Evolutionary conservation across 92 coral and sea anemone species (phyloP).

Genomic region (Epizoanthus illoricatus): DNA sequence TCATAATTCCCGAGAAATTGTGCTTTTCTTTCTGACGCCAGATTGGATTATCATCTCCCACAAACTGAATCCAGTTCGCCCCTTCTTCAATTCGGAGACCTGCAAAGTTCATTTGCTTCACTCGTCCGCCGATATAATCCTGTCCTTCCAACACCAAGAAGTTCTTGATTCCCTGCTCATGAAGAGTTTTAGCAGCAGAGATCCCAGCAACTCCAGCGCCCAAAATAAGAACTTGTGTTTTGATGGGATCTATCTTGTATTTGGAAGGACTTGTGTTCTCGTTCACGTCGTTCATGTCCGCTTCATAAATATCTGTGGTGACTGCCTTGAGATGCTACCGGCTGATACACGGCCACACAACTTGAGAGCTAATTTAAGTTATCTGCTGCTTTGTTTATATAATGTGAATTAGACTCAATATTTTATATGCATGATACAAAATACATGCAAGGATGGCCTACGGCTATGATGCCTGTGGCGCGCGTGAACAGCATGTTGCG

Average conservation of each 20-base stretch:
- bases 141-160: slow-evolving; percentile 86
- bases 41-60: slow-evolving; percentile 35
- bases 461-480: no score
- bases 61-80: slow-evolving; percentile 86
- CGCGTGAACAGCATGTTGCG: no score
- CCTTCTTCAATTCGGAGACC: slow-evolving; percentile 73
- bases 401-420: no score
- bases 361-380: no score
- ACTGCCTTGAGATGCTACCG: no score
- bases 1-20: slow-evolving; percentile 6
- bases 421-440: no score
- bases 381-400: no score
- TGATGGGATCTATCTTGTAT: not conserved
- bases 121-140: slow-evolving; percentile 86
- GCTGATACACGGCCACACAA: no score
- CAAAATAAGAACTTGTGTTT: slow-evolving; percentile 70
- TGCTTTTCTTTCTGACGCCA: slow-evolving; percentile 22
- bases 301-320: no score
- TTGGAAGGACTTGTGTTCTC: no score
- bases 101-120: slow-evolving; percentile 56
- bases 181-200: slow-evolving; percentile 74
- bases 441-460: no score
- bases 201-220: slow-evolving; percentile 90
- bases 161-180: slow-evolving; percentile 65
- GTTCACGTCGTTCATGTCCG: no score